phyloP scores from a whole-genome alignment of 1,140 invertebrate genomes.

The Hormaphis cornu region DNA sequence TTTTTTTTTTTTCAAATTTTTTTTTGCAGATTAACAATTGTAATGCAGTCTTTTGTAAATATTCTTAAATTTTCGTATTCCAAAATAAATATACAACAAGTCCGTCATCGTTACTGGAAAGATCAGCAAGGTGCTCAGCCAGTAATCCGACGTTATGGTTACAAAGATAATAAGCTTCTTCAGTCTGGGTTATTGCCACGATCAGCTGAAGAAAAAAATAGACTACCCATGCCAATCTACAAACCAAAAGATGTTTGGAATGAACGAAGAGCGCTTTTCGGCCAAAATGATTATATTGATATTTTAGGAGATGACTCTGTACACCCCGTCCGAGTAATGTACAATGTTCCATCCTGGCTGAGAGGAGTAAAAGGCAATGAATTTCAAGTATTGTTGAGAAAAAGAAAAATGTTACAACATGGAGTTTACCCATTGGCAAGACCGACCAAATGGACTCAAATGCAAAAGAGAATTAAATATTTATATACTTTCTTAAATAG shows the following conservation, averaged over 20 bases:
- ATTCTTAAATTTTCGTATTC: background rate
- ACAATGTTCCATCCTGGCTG: conserved; percentile 76
- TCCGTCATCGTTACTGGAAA: conserved; percentile 56
- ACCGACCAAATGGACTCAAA: conserved; percentile 65
- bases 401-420: conserved; percentile 54
- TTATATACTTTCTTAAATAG: conserved; percentile 66
- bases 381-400: conserved; percentile 67
- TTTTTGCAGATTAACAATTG: background rate
- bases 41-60: background rate
- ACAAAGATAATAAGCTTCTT: conserved; percentile 56
- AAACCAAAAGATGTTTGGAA: conserved; percentile 63
- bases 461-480: conserved; percentile 61
- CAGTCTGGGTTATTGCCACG: conserved; percentile 60
- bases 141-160: conserved; percentile 54
- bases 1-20: background rate
- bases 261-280: conserved; percentile 69
- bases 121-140: conserved; percentile 54
- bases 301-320: conserved; percentile 74
- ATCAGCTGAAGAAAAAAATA: conserved; percentile 42
- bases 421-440: conserved; percentile 50
- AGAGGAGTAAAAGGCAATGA: conserved; percentile 80
- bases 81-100: conserved; percentile 35
- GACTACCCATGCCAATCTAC: conserved; percentile 59
- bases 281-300: conserved; percentile 95
- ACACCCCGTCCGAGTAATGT: conserved; percentile 71